Evolutionary conservation across 2,888 invertebrate genomes (phyloP).

Genomic region (Coleophora flavipennella): DNA sequence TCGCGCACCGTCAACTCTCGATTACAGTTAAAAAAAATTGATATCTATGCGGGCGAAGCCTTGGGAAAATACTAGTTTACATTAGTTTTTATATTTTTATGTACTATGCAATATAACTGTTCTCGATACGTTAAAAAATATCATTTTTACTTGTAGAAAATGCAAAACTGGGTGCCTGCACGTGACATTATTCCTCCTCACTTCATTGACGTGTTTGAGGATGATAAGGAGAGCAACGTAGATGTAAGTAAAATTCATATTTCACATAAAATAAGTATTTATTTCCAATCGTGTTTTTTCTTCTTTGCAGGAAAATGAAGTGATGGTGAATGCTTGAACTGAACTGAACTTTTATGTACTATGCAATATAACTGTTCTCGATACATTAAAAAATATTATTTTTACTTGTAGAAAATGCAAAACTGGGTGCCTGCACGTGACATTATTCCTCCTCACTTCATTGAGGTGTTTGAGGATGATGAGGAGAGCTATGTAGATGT

Average conservation of each 20-base stretch:
- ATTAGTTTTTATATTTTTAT: too few relatives aligned
- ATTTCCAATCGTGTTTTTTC: neutral
- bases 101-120: too few relatives aligned
- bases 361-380: too few relatives aligned
- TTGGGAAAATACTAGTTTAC: too few relatives aligned
- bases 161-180: neutral
- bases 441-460: neutral
- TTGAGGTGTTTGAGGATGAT: neutral
- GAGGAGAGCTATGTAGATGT: neutral
- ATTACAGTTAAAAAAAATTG: too few relatives aligned
- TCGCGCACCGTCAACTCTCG: too few relatives aligned
- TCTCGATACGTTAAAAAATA: neutral
- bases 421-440: neutral
- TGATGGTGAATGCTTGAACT: too few relatives aligned
- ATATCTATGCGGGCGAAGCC: too few relatives aligned
- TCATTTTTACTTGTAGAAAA: neutral
- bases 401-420: constrained; percentile 1
- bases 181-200: neutral
- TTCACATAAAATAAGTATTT: neutral
- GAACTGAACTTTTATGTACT: too few relatives aligned
- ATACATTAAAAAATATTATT: neutral
- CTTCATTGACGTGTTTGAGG: neutral
- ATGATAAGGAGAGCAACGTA: neutral
- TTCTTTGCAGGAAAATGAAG: too few relatives aligned
- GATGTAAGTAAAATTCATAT: neutral